These are phyloP conservation scores for Sorex araneus DNA, from an alignment of 2,113 vertebrate species.

Conservation along the genomic window DNA sequence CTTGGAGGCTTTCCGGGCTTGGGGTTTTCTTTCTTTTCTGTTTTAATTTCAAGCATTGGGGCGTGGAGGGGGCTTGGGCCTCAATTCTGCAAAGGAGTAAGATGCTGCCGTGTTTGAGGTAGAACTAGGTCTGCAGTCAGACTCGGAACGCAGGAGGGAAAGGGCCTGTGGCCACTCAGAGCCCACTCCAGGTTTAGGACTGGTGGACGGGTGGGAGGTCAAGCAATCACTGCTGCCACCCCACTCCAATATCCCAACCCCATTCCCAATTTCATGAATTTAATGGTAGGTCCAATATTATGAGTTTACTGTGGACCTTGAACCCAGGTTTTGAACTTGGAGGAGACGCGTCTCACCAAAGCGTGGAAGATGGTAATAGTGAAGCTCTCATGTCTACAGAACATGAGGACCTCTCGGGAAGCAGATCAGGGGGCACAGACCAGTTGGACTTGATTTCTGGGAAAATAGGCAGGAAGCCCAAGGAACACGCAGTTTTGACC, in stretches of 20 bases:
- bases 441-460: not conserved
- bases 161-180: not conserved
- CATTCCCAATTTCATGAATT: not conserved
- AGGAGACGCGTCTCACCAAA: not conserved
- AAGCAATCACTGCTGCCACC: not conserved
- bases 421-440: not conserved
- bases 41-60: not conserved
- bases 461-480: not conserved
- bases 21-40: constrained; percentile 20
- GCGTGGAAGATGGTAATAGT: not conserved
- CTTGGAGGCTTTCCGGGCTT: not conserved
- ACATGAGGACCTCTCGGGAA: not conserved
- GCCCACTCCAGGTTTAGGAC: not conserved
- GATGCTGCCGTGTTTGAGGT: not conserved
- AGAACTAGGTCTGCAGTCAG: not conserved
- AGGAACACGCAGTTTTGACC: not conserved
- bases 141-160: not conserved
- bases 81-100: not conserved
- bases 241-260: too few relatives aligned
- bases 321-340: not conserved
- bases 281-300: too few relatives aligned
- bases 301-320: not conserved
- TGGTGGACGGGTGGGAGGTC: not conserved
- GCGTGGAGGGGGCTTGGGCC: not conserved
- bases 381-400: not conserved